Evolutionary conservation across 2,113 vertebrate genomes (phyloP), one percentile per base, ranked within the genome.

Genomic region (Phaetusa simplex): DNA sequence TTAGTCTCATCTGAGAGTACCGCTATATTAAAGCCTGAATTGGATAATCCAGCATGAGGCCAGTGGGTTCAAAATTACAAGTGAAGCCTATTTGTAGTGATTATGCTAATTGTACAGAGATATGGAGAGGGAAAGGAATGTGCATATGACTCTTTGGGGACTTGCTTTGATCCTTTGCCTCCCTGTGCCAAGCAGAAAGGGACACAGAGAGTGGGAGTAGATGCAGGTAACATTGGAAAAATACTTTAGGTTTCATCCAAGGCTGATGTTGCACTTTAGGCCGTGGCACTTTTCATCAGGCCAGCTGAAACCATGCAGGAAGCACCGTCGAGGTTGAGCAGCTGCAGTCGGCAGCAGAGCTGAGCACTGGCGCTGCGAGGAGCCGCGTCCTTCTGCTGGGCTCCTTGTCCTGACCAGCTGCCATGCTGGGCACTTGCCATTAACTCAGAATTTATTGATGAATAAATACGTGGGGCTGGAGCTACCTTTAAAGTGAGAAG

Each of bases 351-450:
- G 11, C 34, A 82, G 42, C 24, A 55, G 45, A 73, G 19, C 50
- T 84, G 76, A 71, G 50, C 49, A 66, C 55, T 0, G 4, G 26
- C 0, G 0, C 50, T 65, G n/a, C 1, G 11, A 49, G 61, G 42
- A 83, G n/a, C 27, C 8, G 19, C 49, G 43, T 32, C 23, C 59
- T 73, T 69, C 36, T 58, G 71, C 38, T 59, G 55, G 42, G 73
- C 61, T 74, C 2, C 40, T 82, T 40, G 18, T 89, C 49, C 36
- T 64, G 78, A 72, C 21, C 65, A 72, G 14, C 62, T 1, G 2
- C n/a, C 10, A 2, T 47, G 42, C 32, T 27, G 27, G 21, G 14
- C 6, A 3, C 23, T 50, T 91, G 50, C 32, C 12, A 5, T 43
- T 76, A 42, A 23, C 32, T 76, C 78, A 32, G 42, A 66, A 79